Conservation (phyloP, 2,113 vertebrate genomes). For the Otus sunia region DNA sequence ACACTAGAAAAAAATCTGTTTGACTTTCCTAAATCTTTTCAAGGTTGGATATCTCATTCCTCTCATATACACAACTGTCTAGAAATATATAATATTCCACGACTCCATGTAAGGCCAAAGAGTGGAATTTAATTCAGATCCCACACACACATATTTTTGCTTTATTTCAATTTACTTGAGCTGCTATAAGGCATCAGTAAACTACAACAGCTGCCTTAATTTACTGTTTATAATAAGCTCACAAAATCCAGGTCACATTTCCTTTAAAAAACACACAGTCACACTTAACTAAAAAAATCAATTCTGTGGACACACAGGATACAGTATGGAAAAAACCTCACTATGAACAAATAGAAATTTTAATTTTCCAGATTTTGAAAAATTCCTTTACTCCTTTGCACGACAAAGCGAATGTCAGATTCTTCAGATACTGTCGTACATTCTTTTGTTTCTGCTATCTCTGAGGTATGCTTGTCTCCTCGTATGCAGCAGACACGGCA, state of each 20-base stretch:
- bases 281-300: constrained; percentile 1
- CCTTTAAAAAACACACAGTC: constrained; percentile 46
- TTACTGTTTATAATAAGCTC: constrained; percentile 64
- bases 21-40: constrained; percentile 9
- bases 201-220: constrained; percentile 66
- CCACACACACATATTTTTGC: neutral
- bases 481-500: neutral
- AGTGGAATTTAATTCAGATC: constrained; percentile 45
- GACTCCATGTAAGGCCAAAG: neutral
- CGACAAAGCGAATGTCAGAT: constrained; percentile 71
- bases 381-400: constrained; percentile 71
- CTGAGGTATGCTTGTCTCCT: constrained; percentile 47
- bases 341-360: neutral
- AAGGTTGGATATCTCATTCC: constrained; percentile 34
- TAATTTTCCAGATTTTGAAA: constrained; percentile 52
- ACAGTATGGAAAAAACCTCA: neutral
- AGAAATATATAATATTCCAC: constrained; percentile 29
- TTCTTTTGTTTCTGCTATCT: constrained; percentile 78
- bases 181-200: constrained; percentile 61
- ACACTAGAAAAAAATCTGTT: constrained; percentile 41
- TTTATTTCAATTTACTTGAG: constrained; percentile 48
- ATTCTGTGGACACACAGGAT: neutral
- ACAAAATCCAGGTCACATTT: constrained; percentile 74
- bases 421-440: constrained; percentile 63
- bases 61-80: constrained; percentile 12